phyloP scores from a whole-genome alignment of 23 tunicate species.

The Trididemnum clinides region DNA sequence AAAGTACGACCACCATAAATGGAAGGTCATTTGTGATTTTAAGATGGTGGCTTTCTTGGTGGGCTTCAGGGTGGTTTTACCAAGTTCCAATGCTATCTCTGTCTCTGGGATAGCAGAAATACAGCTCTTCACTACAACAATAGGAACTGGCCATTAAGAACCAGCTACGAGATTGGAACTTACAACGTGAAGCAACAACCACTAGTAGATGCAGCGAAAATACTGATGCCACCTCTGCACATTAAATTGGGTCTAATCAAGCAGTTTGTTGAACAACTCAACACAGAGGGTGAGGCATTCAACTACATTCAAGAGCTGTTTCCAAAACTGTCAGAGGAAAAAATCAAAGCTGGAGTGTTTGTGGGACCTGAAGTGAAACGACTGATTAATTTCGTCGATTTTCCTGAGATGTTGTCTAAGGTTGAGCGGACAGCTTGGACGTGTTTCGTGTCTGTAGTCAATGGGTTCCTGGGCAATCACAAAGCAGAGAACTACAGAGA shows the following conservation, averaged over 20 bases:
- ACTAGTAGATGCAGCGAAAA: constrained; percentile 33
- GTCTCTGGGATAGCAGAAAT: constrained; percentile 43
- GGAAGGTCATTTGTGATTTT: constrained; percentile 45
- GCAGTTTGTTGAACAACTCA: constrained; percentile 34
- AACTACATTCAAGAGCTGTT: constrained; percentile 40
- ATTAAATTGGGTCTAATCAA: constrained; percentile 29
- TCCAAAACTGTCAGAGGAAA: constrained; percentile 33
- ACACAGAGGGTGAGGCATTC: constrained; percentile 39
- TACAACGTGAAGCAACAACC: constrained; percentile 29
- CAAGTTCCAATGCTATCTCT: constrained; percentile 32
- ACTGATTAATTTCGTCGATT: constrained; percentile 22
- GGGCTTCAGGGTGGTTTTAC: constrained; percentile 31
- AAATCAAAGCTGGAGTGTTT: constrained; percentile 42
- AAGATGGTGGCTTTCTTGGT: constrained; percentile 40
- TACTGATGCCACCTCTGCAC: constrained; percentile 43
- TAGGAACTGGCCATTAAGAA: constrained; percentile 31
- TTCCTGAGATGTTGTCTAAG: constrained; percentile 29
- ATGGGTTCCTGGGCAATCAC: constrained; percentile 43
- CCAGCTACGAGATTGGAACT: constrained; percentile 28
- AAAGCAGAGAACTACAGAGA: constrained; percentile 30
- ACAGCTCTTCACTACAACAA: constrained; percentile 30
- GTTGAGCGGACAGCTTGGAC: constrained; percentile 46
- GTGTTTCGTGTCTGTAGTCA: constrained; percentile 29
- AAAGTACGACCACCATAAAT: constrained; percentile 26
- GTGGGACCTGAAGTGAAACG: constrained; percentile 48